A percentile compares a stretch with the other conserved stretches of the same genome.
These are phyloP conservation scores for Setipinna tenuifilis DNA, from an alignment of 2,797 vertebrate genomes.

Conservation along the genomic window DNA sequence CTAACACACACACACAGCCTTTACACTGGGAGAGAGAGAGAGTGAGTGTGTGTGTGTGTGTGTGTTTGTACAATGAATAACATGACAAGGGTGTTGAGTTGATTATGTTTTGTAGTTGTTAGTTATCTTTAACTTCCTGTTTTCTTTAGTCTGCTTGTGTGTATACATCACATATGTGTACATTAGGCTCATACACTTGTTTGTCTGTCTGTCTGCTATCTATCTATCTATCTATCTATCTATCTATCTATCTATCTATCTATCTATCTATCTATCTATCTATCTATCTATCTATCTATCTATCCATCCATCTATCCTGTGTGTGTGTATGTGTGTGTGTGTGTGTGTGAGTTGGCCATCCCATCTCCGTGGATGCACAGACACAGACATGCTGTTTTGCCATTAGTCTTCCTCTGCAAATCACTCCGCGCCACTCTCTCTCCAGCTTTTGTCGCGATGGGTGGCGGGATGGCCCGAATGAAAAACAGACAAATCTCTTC, in stretches of 20 bases:
- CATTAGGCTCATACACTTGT: too few species aligned
- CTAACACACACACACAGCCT: too few species aligned
- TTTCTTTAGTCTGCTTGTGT: too few species aligned
- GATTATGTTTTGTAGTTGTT: too few species aligned
- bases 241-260: not conserved
- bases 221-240: not conserved
- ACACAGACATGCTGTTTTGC: slow-evolving; percentile 23
- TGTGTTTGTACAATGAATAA: too few species aligned
- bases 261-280: not conserved
- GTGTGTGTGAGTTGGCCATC: not conserved
- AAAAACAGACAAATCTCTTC: slow-evolving; percentile 45
- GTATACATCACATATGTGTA: too few species aligned
- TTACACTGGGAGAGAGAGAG: too few species aligned
- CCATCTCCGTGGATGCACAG: not conserved
- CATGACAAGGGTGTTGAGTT: too few species aligned
- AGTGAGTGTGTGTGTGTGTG: too few species aligned
- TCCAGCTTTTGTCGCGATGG: slow-evolving; percentile 28
- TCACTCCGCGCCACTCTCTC: not conserved
- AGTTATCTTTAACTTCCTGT: too few species aligned
- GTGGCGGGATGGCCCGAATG: slow-evolving; percentile 40
- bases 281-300: not conserved
- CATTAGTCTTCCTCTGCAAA: slow-evolving; percentile 30
- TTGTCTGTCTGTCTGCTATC: not conserved
- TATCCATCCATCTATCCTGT: not conserved
- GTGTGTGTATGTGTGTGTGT: not conserved